Evolutionary conservation across 2,797 vertebrate genomes (phyloP).

Genomic region (Myotis vivesi): DNA sequence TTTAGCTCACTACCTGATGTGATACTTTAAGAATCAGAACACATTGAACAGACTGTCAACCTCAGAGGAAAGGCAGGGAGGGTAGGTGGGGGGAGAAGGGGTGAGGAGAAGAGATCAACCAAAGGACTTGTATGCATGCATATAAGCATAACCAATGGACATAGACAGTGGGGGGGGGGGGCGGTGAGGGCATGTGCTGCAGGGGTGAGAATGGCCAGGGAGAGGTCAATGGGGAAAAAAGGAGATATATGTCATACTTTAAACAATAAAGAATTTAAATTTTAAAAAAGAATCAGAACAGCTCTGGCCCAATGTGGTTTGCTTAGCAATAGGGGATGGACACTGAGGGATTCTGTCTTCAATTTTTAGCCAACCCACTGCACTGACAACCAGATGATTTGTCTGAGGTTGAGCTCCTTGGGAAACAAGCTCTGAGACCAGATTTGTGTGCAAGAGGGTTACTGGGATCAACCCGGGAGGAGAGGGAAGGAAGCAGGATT

Average conservation of each 20-base stretch:
- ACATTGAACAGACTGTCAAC: too few species aligned
- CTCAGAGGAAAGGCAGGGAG: too few species aligned
- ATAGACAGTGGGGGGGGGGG: too few species aligned
- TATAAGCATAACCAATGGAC: too few species aligned
- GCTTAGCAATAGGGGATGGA: not conserved
- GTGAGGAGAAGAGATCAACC: too few species aligned
- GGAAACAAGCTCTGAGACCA: constrained; percentile 13
- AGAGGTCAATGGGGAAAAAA: too few species aligned
- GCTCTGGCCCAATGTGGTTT: not conserved
- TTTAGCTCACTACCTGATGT: not conserved
- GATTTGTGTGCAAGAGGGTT: not conserved
- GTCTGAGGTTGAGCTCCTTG: not conserved
- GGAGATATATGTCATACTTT: too few species aligned
- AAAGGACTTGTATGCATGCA: too few species aligned
- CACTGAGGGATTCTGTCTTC: not conserved
- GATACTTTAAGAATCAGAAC: not conserved
- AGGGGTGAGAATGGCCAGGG: too few species aligned
- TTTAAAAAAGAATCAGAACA: not conserved
- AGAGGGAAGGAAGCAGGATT: not conserved
- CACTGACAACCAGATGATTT: not conserved
- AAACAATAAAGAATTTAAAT: too few species aligned
- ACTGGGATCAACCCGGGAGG: not conserved
- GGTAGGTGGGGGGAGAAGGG: too few species aligned
- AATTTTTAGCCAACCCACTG: not conserved
- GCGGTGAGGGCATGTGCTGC: too few species aligned